A percentile compares a stretch with the other conserved stretches of the same genome.
Evolutionary conservation across 1,140 invertebrate species (phyloP).

Genomic region (Ylistrum balloti): DNA sequence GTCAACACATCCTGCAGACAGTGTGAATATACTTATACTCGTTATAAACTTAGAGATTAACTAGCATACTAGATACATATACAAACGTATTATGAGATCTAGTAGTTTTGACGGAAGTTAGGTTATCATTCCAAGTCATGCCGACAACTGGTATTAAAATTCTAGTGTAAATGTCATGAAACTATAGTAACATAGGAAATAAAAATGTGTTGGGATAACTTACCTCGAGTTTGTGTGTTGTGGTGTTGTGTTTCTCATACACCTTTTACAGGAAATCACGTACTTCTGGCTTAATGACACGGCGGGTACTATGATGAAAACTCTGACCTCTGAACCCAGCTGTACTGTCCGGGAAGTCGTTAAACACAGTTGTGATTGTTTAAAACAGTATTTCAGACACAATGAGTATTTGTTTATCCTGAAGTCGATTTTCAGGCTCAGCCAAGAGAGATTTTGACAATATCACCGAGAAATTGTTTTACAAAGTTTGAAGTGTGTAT

Average conservation of each 20-base stretch:
- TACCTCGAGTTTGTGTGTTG: not conserved
- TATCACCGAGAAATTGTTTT: too few relatives aligned
- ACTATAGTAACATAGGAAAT: not conserved
- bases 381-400: too few relatives aligned
- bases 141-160: not conserved
- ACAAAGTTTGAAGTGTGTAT: too few relatives aligned
- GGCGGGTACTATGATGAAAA: not conserved
- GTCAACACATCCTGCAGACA: not conserved
- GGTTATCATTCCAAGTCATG: not conserved
- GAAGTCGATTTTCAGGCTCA: too few relatives aligned
- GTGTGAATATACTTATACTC: not conserved
- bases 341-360: not conserved
- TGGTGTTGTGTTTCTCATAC: slow-evolving; percentile 1
- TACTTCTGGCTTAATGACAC: not conserved
- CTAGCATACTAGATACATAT: not conserved
- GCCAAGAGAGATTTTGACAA: too few relatives aligned
- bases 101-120: not conserved
- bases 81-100: slow-evolving; percentile 27
- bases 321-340: not conserved
- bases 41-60: not conserved
- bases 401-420: too few relatives aligned
- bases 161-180: not conserved
- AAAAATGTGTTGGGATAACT: not conserved
- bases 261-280: not conserved
- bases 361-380: too few relatives aligned